Conservation (phyloP, 2,113 vertebrate species). For the Hipposideros armiger region DNA sequence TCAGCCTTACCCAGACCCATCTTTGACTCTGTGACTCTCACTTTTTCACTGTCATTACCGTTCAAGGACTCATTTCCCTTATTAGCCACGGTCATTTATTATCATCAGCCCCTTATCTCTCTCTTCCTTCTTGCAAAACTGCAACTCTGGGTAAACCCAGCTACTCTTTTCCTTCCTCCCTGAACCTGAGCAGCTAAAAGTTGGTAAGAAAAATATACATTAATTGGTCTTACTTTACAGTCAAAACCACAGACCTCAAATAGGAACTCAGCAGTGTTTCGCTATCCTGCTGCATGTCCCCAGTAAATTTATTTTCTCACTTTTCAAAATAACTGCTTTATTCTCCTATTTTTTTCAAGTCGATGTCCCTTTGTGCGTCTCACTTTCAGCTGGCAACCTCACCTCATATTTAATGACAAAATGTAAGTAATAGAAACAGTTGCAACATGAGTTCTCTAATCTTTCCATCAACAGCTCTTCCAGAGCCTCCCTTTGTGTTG, state of each 20-base stretch:
- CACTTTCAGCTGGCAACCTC: slow-evolving; percentile 23
- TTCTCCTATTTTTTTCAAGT: slow-evolving; percentile 37
- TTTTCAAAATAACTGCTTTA: slow-evolving; percentile 54
- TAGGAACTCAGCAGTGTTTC: neutral
- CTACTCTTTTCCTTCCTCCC: slow-evolving; percentile 35
- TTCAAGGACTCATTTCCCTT: slow-evolving; percentile 10
- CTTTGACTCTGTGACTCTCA: neutral
- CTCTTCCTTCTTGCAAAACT: neutral
- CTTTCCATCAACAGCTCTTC: neutral
- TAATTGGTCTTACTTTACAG: slow-evolving; percentile 33
- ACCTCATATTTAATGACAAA: slow-evolving; percentile 39
- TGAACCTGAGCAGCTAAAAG: slow-evolving; percentile 22
- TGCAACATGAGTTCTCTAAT: neutral
- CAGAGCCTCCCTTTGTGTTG: neutral
- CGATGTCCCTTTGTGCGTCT: neutral
- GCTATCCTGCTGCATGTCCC: neutral
- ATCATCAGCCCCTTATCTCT: neutral
- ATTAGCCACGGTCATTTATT: slow-evolving; percentile 15
- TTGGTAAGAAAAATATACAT: slow-evolving; percentile 27
- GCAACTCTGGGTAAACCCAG: slow-evolving; percentile 30
- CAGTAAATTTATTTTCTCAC: slow-evolving; percentile 8
- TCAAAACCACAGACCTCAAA: slow-evolving; percentile 57
- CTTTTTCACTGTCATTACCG: neutral
- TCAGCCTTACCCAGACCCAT: neutral
- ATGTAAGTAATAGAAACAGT: neutral